Evolutionary conservation across 2,888 invertebrate species (phyloP), one percentile per base, ranked within the genome.

Genomic region (Cenopis cana): DNA sequence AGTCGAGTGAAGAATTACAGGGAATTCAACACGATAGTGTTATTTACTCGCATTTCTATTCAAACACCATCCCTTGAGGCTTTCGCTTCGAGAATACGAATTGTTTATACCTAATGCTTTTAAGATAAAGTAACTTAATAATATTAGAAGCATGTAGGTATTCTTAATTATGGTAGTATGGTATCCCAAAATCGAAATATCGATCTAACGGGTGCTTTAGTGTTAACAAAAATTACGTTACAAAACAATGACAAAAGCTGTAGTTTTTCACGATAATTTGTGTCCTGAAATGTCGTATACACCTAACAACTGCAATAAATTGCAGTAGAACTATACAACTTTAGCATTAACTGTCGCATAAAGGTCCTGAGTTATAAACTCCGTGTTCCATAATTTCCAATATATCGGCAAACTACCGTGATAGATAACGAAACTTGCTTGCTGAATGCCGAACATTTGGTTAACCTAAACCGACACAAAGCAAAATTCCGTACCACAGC

Each of bases 1-100:
- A 90, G 86, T 84, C 80, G 81, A 79, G 83, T 89, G 90, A 90
- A 88, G 90, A 89, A 89, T 89, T 87, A 88, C 86, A 76, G 73
- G 79, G 79, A 84, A 83, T 83, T 85, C 80, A 81, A 81, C 74
- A 76, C 81, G 83, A 84, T 88, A 85, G 85, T 85, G 83, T 84
- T 88, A 83, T 85, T 86, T 86, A 82, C 81, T 82, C 81, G 78
- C 79, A 74, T 78, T 78, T 81, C 82, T 85, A 82, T 85, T 83
- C 82, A 78, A 76, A 73, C 38, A 29, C n/a, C 33, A 50, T 67
- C 59, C 52, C 60, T 70, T 17, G 24, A 29, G 41, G 59, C 29
- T 29, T 65, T 65, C 59, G 17, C 24, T 2, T 70, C n/a, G 54
- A 49, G 18, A 41, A 54, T 66, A n/a, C 46, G 20, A 60, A 64